Evolutionary conservation across 2,888 invertebrate species (phyloP).

Genomic region (Agriopis aurantiaria): DNA sequence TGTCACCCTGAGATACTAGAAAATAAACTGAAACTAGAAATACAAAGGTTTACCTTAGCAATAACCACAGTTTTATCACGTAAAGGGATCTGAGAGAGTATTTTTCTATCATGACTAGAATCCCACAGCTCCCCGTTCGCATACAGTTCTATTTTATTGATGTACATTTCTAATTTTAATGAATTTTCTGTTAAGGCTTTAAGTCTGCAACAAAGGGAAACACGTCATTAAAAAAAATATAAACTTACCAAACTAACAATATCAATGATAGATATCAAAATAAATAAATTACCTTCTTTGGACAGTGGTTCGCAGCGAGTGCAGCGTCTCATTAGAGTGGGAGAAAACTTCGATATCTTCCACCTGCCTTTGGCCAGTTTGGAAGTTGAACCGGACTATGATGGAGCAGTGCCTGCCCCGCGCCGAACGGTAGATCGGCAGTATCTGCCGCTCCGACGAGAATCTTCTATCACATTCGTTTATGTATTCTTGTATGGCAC

Average conservation of each 20-base stretch:
- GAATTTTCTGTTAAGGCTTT: conserved; percentile 83
- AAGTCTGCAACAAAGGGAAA: conserved; percentile 68
- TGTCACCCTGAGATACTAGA: too few relatives aligned
- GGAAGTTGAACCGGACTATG: conserved; percentile 92
- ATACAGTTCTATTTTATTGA: conserved; percentile 96
- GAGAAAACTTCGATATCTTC: conserved; percentile 97
- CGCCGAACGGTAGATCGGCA: conserved; percentile 96
- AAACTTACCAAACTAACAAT: neutral
- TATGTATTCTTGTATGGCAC: conserved; percentile 97
- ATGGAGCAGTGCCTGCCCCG: conserved; percentile 96
- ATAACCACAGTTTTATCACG: conserved; percentile 94
- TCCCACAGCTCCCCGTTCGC: conserved; percentile 96
- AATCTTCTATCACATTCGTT: conserved; percentile 97
- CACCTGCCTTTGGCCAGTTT: conserved; percentile 94
- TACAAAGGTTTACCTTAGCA: conserved; percentile 68
- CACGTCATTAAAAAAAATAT: neutral
- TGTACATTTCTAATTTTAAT: conserved; percentile 95
- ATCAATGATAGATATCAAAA: neutral
- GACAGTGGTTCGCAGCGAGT: conserved; percentile 92
- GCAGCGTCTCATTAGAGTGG: conserved; percentile 97
- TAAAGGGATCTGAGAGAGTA: conserved; percentile 94
- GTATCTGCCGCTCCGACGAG: conserved; percentile 94
- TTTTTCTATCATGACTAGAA: conserved; percentile 94
- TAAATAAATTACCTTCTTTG: conserved; percentile 84
- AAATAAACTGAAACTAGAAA: neutral